Conservation (phyloP, 2,888 invertebrate genomes). For the Tetrapedia diversipes region DNA sequence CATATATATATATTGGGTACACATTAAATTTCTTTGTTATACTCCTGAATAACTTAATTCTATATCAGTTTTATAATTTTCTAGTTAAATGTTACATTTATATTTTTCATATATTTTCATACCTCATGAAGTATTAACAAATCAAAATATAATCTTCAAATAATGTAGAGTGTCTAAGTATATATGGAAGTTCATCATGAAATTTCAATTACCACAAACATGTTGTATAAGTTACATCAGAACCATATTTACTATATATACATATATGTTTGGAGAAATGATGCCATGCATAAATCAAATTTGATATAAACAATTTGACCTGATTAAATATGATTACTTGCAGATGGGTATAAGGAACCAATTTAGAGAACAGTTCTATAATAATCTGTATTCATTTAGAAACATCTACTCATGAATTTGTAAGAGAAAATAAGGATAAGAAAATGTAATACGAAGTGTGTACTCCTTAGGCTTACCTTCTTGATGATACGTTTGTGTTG, state of each 20-base stretch:
- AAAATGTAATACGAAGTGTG: conserved; percentile 75
- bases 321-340: conserved; percentile 54
- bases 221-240: conserved; percentile 29
- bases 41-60: conserved; percentile 12
- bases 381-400: conserved; percentile 53
- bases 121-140: conserved; percentile 34
- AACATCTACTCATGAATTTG: conserved; percentile 68
- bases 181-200: conserved; percentile 22
- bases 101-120: conserved; percentile 42
- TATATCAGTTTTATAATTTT: conserved; percentile 1
- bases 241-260: conserved; percentile 42
- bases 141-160: conserved; percentile 30
- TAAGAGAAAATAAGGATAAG: conserved; percentile 72
- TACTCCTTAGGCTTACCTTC: conserved; percentile 81
- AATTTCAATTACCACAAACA: conserved; percentile 33
- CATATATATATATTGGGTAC: conserved; percentile 7
- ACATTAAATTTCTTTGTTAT: conserved; percentile 10
- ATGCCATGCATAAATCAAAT: conserved; percentile 67
- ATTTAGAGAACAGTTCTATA: conserved; percentile 56
- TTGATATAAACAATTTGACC: conserved; percentile 53
- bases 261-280: conserved; percentile 53
- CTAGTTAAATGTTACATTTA: conserved; percentile 7
- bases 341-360: conserved; percentile 57
- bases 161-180: conserved; percentile 32
- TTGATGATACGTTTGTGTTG: conserved; percentile 81